These are phyloP conservation scores for Muscicapa adusta DNA, from an alignment of 2,113 vertebrate genomes.

Conservation along the genomic window DNA sequence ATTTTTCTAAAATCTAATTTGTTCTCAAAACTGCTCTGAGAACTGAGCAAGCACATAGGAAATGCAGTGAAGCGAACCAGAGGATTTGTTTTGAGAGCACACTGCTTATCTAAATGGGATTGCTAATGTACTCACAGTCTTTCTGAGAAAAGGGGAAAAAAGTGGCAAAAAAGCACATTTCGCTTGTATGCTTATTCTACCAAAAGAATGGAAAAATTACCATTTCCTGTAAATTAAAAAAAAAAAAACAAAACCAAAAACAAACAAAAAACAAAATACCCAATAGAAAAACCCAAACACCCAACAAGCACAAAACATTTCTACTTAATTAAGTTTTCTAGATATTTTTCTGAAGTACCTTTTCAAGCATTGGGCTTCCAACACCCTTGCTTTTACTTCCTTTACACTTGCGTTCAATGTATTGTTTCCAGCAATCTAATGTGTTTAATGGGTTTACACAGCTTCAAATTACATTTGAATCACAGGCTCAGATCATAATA, in stretches of 20 bases:
- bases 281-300: accelerated
- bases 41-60: background rate
- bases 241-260: background rate
- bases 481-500: background rate
- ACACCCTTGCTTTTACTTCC: background rate
- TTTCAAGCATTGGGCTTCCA: background rate
- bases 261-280: background rate
- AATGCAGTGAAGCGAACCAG: background rate
- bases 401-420: background rate
- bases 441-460: background rate
- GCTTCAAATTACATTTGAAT: slow-evolving; percentile 4
- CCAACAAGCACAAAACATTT: background rate
- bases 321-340: background rate
- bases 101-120: background rate
- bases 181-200: background rate
- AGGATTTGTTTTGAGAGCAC: background rate
- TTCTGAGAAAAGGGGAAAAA: background rate
- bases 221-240: background rate
- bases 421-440: background rate
- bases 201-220: background rate
- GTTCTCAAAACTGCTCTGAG: background rate
- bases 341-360: background rate
- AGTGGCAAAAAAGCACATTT: background rate
- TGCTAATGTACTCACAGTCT: background rate
- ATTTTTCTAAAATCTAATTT: background rate